These are phyloP conservation scores for Drosophila limbata DNA, from an alignment of 2,888 invertebrate genomes.

Conservation along the genomic window DNA sequence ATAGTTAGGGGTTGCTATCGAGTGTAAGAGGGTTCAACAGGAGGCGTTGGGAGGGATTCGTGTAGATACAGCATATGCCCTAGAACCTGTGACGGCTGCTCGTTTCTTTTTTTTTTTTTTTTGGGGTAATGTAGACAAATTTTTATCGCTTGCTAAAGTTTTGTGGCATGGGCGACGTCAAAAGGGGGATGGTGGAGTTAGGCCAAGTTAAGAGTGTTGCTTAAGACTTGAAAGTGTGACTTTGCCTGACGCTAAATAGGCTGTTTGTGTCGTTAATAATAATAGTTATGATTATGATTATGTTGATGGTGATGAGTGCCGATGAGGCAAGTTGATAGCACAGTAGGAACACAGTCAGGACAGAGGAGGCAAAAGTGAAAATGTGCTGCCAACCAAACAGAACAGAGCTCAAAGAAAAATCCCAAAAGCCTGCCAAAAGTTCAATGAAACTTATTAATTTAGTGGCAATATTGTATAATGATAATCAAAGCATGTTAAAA, in stretches of 20 bases:
- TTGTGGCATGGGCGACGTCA: slow-evolving; percentile 16
- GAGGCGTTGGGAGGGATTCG: background rate
- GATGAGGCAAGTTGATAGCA: slow-evolving; percentile 48
- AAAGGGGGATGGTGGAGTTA: background rate
- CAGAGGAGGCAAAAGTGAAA: background rate
- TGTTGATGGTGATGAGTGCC: slow-evolving; percentile 66
- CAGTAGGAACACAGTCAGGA: slow-evolving; percentile 14
- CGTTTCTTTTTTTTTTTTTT: slow-evolving; percentile 11
- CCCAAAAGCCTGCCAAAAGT: slow-evolving; percentile 20
- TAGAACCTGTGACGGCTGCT: slow-evolving; percentile 56
- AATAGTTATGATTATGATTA: slow-evolving; percentile 75
- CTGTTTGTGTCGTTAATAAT: slow-evolving; percentile 75
- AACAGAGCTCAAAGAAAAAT: background rate
- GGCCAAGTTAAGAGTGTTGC: background rate
- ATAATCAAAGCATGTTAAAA: slow-evolving; percentile 6
- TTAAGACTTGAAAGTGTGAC: slow-evolving; percentile 48
- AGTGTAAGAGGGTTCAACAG: background rate
- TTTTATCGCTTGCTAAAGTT: slow-evolving; percentile 77
- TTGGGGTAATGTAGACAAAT: slow-evolving; percentile 71
- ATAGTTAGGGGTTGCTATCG: slow-evolving; percentile 60
- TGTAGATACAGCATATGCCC: slow-evolving; percentile 58
- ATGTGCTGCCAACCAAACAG: slow-evolving; percentile 37
- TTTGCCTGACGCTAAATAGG: slow-evolving; percentile 70
- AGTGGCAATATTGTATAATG: slow-evolving; percentile 20
- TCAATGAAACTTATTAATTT: slow-evolving; percentile 47